Conservation (phyloP, 1,140 invertebrate genomes). For the Drosophila teissieri region DNA sequence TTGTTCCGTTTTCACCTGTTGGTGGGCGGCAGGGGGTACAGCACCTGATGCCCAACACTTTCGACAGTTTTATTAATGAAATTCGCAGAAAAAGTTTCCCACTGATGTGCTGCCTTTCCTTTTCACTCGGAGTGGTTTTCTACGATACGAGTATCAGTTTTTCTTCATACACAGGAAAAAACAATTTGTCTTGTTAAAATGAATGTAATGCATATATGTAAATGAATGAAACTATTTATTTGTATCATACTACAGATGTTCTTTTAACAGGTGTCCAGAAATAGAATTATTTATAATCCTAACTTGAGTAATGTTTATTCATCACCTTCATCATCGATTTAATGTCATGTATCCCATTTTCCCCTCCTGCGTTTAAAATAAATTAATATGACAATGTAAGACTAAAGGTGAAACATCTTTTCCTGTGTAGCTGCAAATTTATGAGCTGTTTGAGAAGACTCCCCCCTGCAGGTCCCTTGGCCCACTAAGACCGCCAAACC, state of each 20-base stretch:
- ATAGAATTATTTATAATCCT: too few relatives aligned
- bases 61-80: slow-evolving; percentile 83
- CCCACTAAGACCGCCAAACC: not conserved
- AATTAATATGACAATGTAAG: not conserved
- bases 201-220: too few relatives aligned
- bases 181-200: not conserved
- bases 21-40: not conserved
- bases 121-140: not conserved
- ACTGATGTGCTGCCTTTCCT: slow-evolving; percentile 49
- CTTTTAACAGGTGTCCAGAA: too few relatives aligned
- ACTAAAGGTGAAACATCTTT: not conserved
- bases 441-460: slow-evolving; percentile 53
- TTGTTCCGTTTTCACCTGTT: slow-evolving; percentile 57
- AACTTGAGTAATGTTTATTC: too few relatives aligned
- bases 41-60: slow-evolving; percentile 65
- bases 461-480: not conserved
- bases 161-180: slow-evolving; percentile 7
- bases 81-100: slow-evolving; percentile 72
- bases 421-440: slow-evolving; percentile 41
- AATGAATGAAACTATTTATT: too few relatives aligned
- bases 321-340: too few relatives aligned
- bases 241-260: too few relatives aligned
- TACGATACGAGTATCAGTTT: not conserved
- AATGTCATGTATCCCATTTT: too few relatives aligned
- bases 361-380: not conserved